phyloP scores from a whole-genome alignment of 2,797 vertebrate genomes.

The Pantherophis alleghaniensis region DNA sequence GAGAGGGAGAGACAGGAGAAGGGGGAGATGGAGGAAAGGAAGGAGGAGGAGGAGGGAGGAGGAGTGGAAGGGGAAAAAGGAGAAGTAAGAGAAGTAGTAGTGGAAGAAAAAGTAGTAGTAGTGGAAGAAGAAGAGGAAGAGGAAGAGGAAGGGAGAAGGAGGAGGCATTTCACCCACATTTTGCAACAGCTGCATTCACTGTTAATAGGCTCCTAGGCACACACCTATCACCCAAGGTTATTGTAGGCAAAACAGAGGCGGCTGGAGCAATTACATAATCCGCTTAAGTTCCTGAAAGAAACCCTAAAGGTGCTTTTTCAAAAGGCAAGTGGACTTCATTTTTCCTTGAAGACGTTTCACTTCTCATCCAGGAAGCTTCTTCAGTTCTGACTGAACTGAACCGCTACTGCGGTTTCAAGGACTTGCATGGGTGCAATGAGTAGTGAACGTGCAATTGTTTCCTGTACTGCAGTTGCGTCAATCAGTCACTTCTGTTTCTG shows the following conservation, averaged over 20 bases:
- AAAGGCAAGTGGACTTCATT: no score
- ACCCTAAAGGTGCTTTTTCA: no score
- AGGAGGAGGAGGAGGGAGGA: not conserved
- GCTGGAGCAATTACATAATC: no score
- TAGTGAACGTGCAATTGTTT: not conserved
- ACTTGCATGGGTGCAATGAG: not conserved
- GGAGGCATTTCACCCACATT: not conserved
- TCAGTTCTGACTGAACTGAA: no score
- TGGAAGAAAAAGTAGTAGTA: no score
- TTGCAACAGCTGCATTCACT: not conserved
- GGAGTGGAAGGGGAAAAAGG: not conserved
- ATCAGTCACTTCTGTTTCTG: not conserved
- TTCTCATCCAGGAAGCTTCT: no score
- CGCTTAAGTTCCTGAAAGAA: no score
- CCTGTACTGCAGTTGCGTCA: no score
- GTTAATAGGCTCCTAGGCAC: not conserved
- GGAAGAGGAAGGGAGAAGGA: rapidly evolving
- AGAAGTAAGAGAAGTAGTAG: not conserved
- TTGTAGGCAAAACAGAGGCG: no score
- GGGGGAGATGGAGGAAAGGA: not conserved
- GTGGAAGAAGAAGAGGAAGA: no score
- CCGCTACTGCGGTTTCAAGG: not conserved
- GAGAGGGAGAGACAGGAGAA: not conserved
- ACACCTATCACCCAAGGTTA: no score
- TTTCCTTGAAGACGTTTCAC: no score